Base-by-base conservation (phyloP, 53 echinoderm and acorn worm species). In the Hippasteria phrygiana region DNA sequence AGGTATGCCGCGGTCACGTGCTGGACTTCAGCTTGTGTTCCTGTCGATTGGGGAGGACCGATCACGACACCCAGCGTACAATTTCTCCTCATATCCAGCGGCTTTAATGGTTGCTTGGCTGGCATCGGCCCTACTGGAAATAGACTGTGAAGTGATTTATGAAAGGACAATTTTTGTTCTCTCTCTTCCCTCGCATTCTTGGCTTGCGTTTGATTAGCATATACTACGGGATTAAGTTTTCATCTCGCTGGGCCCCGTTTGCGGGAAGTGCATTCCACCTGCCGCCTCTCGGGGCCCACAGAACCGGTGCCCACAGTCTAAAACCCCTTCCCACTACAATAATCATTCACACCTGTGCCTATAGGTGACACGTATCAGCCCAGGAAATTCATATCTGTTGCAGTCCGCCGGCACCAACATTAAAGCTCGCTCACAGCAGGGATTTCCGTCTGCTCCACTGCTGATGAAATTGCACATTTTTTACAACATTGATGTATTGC, bases 301-400 rank as follows among this genome's bases (percentile, higher is more conserved):
- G n/a, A 73, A n/a, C n/a, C 18, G 13, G 24, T 43, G 73, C 73
- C 42, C 4, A 43, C 22, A 43, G 73, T 73, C 73, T 73, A 5
- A 22, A 73, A 28, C 42, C 43, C 73, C 18, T 14, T 42, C 59
- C 2, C 5, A 14, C 41, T 2, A 31, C 16, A 1, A n/a, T 41
- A 42, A 40, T 22, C 41, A 73, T 8, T 73, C 17, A 39, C 73
- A 73, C 73, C 40, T 73, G 73, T 43, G n/a, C 73, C 73, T 42
- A 40, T 39, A 34, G 43, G 73, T n/a, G 2, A 43, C 24, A 24
- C 14, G 73, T 73, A 73, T 34, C 67, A 34, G 17, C 12, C 67
- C 12, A 32, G 0, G 43, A 73, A 43, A 8, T 73, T 39, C 41
- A 5, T 40, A 2, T 22, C 73, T n/a, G n/a, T 18, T 14, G 32